Evolutionary conservation across 2,113 vertebrate species (phyloP), one percentile per base, ranked within the genome.

Genomic region (Neogobius melanostomus): DNA sequence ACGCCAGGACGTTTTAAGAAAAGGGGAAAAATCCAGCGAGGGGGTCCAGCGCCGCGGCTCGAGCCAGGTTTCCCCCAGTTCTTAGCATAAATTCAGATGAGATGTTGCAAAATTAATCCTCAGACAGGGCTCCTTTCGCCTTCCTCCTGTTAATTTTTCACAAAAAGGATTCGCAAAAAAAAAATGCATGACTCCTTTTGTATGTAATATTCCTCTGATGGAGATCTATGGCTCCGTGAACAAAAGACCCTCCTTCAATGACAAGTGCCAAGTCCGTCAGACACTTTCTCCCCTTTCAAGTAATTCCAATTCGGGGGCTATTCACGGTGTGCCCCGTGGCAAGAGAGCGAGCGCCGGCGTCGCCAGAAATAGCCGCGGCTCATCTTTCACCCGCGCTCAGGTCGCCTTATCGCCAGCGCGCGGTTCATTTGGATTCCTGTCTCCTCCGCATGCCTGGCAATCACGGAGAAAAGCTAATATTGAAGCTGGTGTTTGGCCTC

Each of bases 291-390:
- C 21, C 88, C 91, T 91, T 92, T 91, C 91, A 91, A 92, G 91
- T 91, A 88, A 91, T 90, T 92, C 89, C 91, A 91, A 87, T 83
- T 87, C 75, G 12, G 53, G 28, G 87, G 92, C 93, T 92, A 93
- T 93, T 93, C 91, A 92, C 88, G 88, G 91, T 92, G 91, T 91
- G 92, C 93, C 93, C 93, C 83, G 92, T 92, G 92, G 93, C 93
- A 4, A 36, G 74, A 91, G 84, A 89, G 74, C 66, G 79, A 90
- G 90, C 88, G 71, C 88, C 89, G 77, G 82, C 82, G 87, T 91
- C 90, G 92, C 92, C 92, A 91, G 90, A 92, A 94, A 94, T 94
- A 94, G 91, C 91, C 86, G 84, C 85, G 88, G 92, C 90, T 93
- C 92, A 93, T 93, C 91, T 91, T 93, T 94, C 92, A 94, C 88